These are phyloP conservation scores for Austrofundulus limnaeus DNA, from an alignment of 2,113 vertebrate species.

Conservation along the genomic window DNA sequence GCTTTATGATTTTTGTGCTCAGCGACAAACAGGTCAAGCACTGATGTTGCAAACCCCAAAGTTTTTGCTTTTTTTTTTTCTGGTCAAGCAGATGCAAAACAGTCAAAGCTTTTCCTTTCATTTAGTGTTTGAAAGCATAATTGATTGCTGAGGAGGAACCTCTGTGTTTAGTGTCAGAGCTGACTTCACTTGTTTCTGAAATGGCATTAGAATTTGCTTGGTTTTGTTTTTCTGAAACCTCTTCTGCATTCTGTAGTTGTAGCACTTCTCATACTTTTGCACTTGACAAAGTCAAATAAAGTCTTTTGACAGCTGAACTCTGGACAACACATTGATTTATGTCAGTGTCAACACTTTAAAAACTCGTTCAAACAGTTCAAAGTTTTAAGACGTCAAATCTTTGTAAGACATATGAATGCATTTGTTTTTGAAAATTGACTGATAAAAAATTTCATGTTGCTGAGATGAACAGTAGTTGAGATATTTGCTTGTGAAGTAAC, in stretches of 20 bases:
- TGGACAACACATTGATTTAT: slow-evolving; percentile 3
- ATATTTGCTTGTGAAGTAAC: too few relatives aligned
- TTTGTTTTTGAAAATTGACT: too few relatives aligned
- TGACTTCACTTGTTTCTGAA: slow-evolving; percentile 28
- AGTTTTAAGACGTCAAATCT: too few relatives aligned
- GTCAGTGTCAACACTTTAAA: too few relatives aligned
- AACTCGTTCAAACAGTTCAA: too few relatives aligned
- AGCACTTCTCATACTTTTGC: slow-evolving; percentile 80
- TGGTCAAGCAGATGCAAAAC: slow-evolving; percentile 35
- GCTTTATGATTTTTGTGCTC: slow-evolving; percentile 55
- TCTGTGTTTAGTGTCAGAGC: slow-evolving; percentile 48
- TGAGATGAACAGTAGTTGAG: too few relatives aligned
- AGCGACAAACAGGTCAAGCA: slow-evolving; percentile 54
- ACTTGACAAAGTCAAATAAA: slow-evolving; percentile 86
- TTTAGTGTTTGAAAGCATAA: slow-evolving; percentile 5
- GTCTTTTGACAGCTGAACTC: slow-evolving; percentile 74
- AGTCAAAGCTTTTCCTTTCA: slow-evolving; percentile 42
- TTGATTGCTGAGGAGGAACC: neutral
- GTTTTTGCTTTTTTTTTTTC: slow-evolving; percentile 34
- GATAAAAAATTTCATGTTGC: too few relatives aligned
- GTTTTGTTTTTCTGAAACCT: slow-evolving; percentile 23
- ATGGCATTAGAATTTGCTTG: slow-evolving; percentile 20
- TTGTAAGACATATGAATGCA: too few relatives aligned
- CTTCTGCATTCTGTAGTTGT: slow-evolving; percentile 60
- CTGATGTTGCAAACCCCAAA: slow-evolving; percentile 42